phyloP scores from a whole-genome alignment of 2,888 invertebrate genomes.

The Acanthosoma haemorrhoidale region DNA sequence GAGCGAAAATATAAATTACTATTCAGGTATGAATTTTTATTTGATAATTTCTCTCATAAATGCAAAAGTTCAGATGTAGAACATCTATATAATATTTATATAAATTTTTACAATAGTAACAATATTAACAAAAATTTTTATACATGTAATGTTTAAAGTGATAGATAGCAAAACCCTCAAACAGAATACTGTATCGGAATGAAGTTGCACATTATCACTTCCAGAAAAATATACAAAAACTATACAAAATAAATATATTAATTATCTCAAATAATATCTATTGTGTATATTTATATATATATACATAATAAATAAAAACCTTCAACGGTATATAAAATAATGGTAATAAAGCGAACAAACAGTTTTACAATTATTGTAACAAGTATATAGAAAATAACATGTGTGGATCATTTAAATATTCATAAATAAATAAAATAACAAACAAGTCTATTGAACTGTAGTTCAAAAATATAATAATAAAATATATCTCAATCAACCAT shows the following conservation, averaged over 20 bases:
- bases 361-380: too few species aligned
- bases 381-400: slow-evolving; percentile 24
- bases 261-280: not conserved
- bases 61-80: slow-evolving; percentile 21
- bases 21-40: not conserved
- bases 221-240: not conserved
- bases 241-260: not conserved
- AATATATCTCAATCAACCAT: not conserved
- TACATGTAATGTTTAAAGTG: slow-evolving; percentile 7
- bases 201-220: slow-evolving; percentile 25
- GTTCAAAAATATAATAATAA: not conserved
- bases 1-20: not conserved
- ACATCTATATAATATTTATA: slow-evolving; percentile 15
- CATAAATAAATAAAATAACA: slow-evolving; percentile 26
- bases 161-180: slow-evolving; percentile 21
- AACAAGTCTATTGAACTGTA: slow-evolving; percentile 20
- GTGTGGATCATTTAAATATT: slow-evolving; percentile 4
- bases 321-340: not conserved
- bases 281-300: not conserved
- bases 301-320: not conserved
- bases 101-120: slow-evolving; percentile 3
- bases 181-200: not conserved
- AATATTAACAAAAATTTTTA: slow-evolving; percentile 14
- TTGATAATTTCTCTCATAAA: slow-evolving; percentile 16
- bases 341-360: slow-evolving; percentile 13